Evolutionary conservation across 2,113 vertebrate genomes (phyloP).

Genomic region (Triplophysa rosa): DNA sequence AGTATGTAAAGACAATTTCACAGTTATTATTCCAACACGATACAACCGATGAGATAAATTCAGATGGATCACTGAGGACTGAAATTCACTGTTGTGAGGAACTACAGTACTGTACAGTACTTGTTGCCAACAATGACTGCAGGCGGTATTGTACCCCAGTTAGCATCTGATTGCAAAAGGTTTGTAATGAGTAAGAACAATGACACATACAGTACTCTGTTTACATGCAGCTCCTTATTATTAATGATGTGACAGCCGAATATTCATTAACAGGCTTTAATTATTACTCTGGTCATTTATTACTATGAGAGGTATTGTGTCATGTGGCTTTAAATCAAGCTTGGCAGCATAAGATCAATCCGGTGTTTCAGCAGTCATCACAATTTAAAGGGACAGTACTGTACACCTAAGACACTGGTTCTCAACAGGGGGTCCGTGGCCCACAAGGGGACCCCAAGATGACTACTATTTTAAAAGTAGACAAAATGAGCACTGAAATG

Average conservation of each 20-base stretch:
- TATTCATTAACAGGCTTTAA: background rate
- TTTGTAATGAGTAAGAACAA: background rate
- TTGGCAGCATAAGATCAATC: background rate
- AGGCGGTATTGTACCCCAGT: background rate
- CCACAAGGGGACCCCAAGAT: too few species aligned
- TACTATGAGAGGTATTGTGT: too few species aligned
- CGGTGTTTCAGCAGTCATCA: background rate
- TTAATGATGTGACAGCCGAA: slow-evolving; percentile 34
- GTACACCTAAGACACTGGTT: too few species aligned
- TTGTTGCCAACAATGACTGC: slow-evolving; percentile 39
- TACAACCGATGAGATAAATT: slow-evolving; percentile 54
- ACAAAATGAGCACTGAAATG: too few species aligned
- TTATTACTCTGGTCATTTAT: background rate
- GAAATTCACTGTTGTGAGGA: slow-evolving; percentile 53
- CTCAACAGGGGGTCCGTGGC: too few species aligned
- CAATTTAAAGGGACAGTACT: background rate
- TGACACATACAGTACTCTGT: background rate
- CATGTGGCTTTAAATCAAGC: too few species aligned
- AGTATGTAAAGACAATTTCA: slow-evolving; percentile 31
- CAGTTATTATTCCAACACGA: slow-evolving; percentile 53
- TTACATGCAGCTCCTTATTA: slow-evolving; percentile 20
- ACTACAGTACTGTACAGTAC: slow-evolving; percentile 46
- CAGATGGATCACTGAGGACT: slow-evolving; percentile 50
- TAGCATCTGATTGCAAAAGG: background rate
- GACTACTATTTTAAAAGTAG: too few species aligned